phyloP scores from a whole-genome alignment of 2,888 invertebrate species.

The Ectropis crepuscularia region DNA sequence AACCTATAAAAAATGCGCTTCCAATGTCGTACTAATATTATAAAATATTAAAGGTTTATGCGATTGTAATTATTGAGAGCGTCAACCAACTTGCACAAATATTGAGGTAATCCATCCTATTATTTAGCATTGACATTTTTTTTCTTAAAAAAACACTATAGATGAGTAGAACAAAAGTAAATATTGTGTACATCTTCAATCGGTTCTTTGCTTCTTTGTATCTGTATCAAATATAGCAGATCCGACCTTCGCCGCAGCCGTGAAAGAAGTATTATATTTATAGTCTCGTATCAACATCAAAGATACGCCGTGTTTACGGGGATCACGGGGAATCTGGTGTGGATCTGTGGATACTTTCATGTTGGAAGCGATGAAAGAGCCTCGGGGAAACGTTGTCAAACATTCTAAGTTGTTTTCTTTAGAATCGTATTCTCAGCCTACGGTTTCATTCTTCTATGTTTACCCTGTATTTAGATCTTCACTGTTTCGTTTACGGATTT shows the following conservation, averaged over 20 bases:
- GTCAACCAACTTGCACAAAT: no score
- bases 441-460: constrained; percentile 1
- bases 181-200: constrained; percentile 32
- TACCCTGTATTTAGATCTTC: background rate
- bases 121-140: background rate
- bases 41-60: no score
- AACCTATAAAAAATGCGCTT: no score
- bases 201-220: constrained; percentile 26
- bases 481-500: background rate
- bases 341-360: constrained; percentile 36
- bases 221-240: constrained; percentile 48
- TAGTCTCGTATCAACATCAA: constrained; percentile 35
- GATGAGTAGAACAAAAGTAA: no score
- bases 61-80: no score
- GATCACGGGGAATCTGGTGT: constrained; percentile 14
- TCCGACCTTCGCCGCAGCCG: constrained; percentile 52
- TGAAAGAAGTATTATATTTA: constrained; percentile 28
- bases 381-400: constrained; percentile 33
- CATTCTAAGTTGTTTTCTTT: constrained; percentile 26
- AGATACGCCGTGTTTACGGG: constrained; percentile 33
- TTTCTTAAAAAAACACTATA: background rate
- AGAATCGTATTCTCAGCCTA: background rate
- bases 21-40: no score
- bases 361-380: constrained; percentile 24
- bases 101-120: no score